These are phyloP conservation scores for Sebastolobus alascanus DNA, from an alignment of 2,797 vertebrate species.

Conservation along the genomic window DNA sequence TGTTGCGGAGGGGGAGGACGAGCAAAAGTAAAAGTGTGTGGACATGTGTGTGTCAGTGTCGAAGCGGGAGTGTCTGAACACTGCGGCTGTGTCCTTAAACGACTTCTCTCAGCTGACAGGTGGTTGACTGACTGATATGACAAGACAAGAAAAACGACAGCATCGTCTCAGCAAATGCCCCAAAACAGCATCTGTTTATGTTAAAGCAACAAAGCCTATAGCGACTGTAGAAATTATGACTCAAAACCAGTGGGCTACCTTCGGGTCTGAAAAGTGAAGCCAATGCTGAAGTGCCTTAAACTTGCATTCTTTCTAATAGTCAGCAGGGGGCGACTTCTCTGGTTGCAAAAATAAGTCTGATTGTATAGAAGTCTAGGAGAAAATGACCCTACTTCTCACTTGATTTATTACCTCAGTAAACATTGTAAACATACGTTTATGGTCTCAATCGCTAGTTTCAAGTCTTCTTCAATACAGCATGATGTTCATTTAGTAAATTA, in stretches of 20 bases:
- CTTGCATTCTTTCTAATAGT: too few relatives aligned
- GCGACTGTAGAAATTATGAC: background rate
- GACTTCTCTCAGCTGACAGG: slow-evolving; percentile 4
- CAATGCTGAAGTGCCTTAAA: too few relatives aligned
- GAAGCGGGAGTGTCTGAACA: background rate
- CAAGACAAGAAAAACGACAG: background rate
- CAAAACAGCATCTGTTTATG: background rate
- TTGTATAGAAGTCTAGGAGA: too few relatives aligned
- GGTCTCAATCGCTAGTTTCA: too few relatives aligned
- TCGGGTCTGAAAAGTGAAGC: fast-evolving
- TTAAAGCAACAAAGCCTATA: background rate
- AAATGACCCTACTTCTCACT: too few relatives aligned
- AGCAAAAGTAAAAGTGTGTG: slow-evolving; percentile 29
- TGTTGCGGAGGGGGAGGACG: background rate
- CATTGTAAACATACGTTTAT: too few relatives aligned
- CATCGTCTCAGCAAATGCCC: background rate
- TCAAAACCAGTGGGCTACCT: too few relatives aligned
- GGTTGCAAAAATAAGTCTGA: too few relatives aligned
- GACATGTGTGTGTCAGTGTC: slow-evolving; percentile 17
- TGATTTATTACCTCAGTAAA: too few relatives aligned
- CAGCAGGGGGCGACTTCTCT: too few relatives aligned
- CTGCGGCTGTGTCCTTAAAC: slow-evolving; percentile 18
- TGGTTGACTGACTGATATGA: background rate
- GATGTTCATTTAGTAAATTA: too few relatives aligned
- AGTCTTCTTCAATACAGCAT: too few relatives aligned